Evolutionary conservation across 2,888 invertebrate species (phyloP).

Genomic region (Pardosa pseudoannulata): DNA sequence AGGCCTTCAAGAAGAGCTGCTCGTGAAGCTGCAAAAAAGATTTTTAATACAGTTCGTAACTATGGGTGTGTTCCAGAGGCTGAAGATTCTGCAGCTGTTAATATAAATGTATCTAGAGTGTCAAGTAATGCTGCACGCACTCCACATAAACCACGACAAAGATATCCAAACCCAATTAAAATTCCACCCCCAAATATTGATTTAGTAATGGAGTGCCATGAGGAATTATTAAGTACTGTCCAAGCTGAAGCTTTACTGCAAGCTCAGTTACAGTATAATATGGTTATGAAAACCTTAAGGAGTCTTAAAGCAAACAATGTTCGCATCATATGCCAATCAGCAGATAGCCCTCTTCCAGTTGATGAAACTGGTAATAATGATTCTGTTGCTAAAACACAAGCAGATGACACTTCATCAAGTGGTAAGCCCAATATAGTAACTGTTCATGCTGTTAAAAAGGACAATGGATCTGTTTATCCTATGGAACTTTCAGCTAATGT

Average conservation of each 20-base stretch:
- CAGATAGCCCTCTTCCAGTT: background rate
- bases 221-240: conserved; percentile 84
- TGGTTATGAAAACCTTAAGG: conserved; percentile 45
- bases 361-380: background rate
- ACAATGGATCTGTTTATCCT: background rate
- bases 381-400: background rate
- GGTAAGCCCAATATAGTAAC: background rate
- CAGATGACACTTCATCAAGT: background rate
- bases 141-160: background rate
- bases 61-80: conserved; percentile 8
- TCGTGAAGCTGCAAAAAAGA: conserved; percentile 64
- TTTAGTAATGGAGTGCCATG: conserved; percentile 82
- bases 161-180: no score
- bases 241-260: conserved; percentile 83
- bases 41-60: conserved; percentile 45
- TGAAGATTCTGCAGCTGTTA: background rate
- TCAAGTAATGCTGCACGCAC: background rate
- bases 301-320: conserved; percentile 40
- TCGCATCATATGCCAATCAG: conserved; percentile 13
- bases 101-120: background rate
- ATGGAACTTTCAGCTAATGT: background rate
- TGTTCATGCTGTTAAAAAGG: background rate
- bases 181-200: conserved; percentile 15
- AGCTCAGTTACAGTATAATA: conserved; percentile 82
- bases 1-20: conserved; percentile 68